phyloP scores from a whole-genome alignment of 2,113 vertebrate species.

The Alligator sinensis region DNA sequence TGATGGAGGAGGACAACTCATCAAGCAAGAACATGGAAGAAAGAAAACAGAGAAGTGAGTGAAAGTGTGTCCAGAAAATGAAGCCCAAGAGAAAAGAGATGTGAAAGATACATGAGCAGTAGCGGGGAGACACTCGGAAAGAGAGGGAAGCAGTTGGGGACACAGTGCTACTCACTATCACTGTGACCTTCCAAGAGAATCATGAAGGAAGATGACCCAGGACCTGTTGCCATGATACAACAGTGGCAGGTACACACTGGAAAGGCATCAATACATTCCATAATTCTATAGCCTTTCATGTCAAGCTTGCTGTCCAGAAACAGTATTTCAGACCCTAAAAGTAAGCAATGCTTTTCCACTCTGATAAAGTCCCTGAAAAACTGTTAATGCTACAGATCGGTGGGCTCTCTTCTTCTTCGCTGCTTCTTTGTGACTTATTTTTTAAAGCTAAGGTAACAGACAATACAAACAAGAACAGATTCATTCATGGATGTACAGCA shows the following conservation, averaged over 20 bases:
- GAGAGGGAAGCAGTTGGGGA: background rate
- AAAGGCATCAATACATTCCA: background rate
- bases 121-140: background rate
- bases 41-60: background rate
- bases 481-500: too few relatives aligned
- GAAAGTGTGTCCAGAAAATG: background rate
- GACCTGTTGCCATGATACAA: background rate
- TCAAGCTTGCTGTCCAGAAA: background rate
- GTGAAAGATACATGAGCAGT: rapidly evolving
- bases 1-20: background rate
- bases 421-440: too few relatives aligned
- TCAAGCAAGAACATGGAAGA: background rate
- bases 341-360: background rate
- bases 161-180: background rate
- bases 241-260: background rate
- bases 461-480: too few relatives aligned
- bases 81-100: background rate
- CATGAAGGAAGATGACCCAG: background rate
- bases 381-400: rapidly evolving
- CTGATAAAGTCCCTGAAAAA: background rate
- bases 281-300: background rate
- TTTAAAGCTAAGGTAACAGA: too few relatives aligned
- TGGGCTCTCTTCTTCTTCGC: too few relatives aligned
- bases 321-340: background rate
- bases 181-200: background rate